Evolutionary conservation across 2,797 vertebrate species (phyloP), one percentile per base, ranked within the genome.

Genomic region (Galago senegalensis): DNA sequence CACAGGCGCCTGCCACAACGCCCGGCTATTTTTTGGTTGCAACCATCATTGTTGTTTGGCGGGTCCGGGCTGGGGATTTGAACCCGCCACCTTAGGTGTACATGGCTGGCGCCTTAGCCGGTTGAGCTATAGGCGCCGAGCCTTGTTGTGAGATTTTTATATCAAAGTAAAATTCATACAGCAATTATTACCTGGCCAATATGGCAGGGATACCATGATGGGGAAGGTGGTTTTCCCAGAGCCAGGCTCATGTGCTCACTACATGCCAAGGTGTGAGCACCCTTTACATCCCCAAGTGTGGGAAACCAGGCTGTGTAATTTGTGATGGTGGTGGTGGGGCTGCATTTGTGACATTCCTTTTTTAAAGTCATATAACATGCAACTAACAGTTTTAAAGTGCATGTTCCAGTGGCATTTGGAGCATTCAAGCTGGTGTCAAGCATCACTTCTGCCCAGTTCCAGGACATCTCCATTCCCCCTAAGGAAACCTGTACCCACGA

Each of bases 351-450:
- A 58, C 63, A 17, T n/a, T n/a, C 49, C 49, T 53, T 67, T 31
- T 31, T 67, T n/a, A 7, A 67, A 67, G 31, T 56, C 20, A 34
- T 1, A 13, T 79, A 13, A 23, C 4, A 9, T 80, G 27, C 61
- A 63, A 31, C 63, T 40, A 61, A 37, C 18, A 37, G 20, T 58
- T 79, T 46, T 80, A 40, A 79, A 46, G 29, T 17, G 11, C 63
- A n/a, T 8, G 21, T 1, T 16, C 61, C 16, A 7, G 56, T 49
- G 77, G 17, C 14, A 11, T 23, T 46, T 12, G 40, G 63, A 11
- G 46, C 13, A 5, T 60, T 67, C 75, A 21, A 0, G 1, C 1
- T 21, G 12, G 11, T 63, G 37, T 56, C 49, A 23, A 4, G 53
- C 46, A 16, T 40, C 23, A 49, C 18, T 58, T 37, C 34, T 43